phyloP scores from a whole-genome alignment of 2,888 invertebrate species.

The Merodon equestris region DNA sequence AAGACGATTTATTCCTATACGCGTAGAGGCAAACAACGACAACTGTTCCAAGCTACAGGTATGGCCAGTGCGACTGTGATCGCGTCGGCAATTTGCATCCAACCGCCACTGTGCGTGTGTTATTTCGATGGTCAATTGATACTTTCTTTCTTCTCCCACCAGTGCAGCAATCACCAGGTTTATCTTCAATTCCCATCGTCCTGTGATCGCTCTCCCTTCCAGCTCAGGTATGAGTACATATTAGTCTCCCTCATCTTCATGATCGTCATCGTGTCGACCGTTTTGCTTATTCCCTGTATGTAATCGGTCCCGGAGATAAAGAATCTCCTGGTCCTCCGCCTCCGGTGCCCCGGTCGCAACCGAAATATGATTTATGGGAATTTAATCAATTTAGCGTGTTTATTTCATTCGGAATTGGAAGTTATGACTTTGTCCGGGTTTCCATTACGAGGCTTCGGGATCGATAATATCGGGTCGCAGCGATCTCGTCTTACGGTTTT shows the following conservation, averaged over 20 bases:
- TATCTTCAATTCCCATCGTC: slow-evolving; percentile 46
- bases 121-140: slow-evolving; percentile 34
- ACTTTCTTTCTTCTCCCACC: neutral
- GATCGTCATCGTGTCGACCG: slow-evolving; percentile 63
- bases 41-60: no score
- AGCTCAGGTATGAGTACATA: slow-evolving; percentile 38
- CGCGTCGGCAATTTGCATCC: slow-evolving; percentile 56
- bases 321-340: slow-evolving; percentile 56
- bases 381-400: slow-evolving; percentile 78
- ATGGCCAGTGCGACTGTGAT: no score
- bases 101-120: slow-evolving; percentile 53
- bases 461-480: slow-evolving; percentile 58
- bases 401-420: slow-evolving; percentile 68
- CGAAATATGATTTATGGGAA: slow-evolving; percentile 77
- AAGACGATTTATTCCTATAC: slow-evolving; percentile 54
- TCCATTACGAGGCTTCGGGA: slow-evolving; percentile 45
- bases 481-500: slow-evolving; percentile 56
- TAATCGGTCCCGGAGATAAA: slow-evolving; percentile 54
- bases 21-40: slow-evolving; percentile 38
- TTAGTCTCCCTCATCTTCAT: neutral
- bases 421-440: slow-evolving; percentile 62
- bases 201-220: slow-evolving; percentile 22
- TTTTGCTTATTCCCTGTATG: slow-evolving; percentile 55
- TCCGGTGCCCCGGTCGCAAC: slow-evolving; percentile 26
- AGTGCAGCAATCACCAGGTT: slow-evolving; percentile 21